phyloP scores from a whole-genome alignment of 2,888 invertebrate genomes.

The Elmis aenea region DNA sequence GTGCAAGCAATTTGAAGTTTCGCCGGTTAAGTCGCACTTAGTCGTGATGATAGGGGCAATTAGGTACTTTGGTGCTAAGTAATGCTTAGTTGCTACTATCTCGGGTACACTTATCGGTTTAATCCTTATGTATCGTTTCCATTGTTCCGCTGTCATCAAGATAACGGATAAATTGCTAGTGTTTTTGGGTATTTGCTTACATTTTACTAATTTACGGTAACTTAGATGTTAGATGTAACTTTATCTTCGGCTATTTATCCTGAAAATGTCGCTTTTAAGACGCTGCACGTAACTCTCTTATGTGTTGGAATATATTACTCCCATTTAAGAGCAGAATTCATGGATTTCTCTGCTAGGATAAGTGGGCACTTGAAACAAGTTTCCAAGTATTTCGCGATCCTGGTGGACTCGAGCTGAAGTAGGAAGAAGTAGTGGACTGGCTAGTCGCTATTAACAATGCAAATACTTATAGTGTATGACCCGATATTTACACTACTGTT shows the following conservation, averaged over 20 bases:
- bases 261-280: constrained; percentile 14
- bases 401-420: constrained; percentile 10
- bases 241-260: constrained; percentile 21
- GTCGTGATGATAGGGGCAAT: constrained; percentile 15
- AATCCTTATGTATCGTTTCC: constrained; percentile 33
- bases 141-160: constrained; percentile 31
- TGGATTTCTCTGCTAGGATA: constrained; percentile 6
- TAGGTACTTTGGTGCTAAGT: constrained; percentile 6
- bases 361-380: constrained; percentile 13
- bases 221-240: constrained; percentile 15
- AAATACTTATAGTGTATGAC: too few relatives aligned
- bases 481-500: too few relatives aligned
- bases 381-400: constrained; percentile 10
- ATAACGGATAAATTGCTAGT: constrained; percentile 23
- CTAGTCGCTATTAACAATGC: too few relatives aligned
- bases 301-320: constrained; percentile 9
- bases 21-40: too few relatives aligned
- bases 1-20: too few relatives aligned
- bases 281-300: constrained; percentile 8
- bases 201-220: constrained; percentile 20
- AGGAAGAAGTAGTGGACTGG: constrained; percentile 12
- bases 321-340: constrained; percentile 13
- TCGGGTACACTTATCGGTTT: constrained; percentile 31
- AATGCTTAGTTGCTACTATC: constrained; percentile 12
- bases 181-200: constrained; percentile 14